These are phyloP conservation scores for Cacatua alba DNA, from an alignment of 2,113 vertebrate genomes.

Conservation along the genomic window DNA sequence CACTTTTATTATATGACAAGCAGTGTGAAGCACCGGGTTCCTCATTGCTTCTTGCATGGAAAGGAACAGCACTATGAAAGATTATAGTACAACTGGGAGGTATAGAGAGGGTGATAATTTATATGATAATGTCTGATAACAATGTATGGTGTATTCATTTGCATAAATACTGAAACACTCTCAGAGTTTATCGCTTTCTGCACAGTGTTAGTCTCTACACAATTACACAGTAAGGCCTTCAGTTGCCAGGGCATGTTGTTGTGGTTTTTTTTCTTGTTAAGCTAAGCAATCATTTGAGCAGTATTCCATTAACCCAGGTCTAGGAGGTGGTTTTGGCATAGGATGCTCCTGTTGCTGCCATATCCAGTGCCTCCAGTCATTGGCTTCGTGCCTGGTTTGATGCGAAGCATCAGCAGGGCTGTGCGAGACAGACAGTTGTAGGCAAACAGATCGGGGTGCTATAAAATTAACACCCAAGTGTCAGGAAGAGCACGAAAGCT, in stretches of 20 bases:
- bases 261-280: background rate
- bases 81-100: constrained; percentile 17
- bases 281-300: background rate
- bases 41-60: background rate
- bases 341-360: constrained; percentile 7
- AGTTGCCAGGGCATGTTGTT: background rate
- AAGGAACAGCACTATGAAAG: constrained; percentile 17
- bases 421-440: background rate
- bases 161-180: background rate
- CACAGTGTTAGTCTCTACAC: background rate
- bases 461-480: background rate
- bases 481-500: rapidly evolving
- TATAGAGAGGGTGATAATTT: constrained; percentile 19
- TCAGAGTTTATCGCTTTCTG: background rate
- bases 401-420: background rate
- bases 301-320: background rate
- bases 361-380: background rate
- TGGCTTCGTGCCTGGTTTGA: background rate
- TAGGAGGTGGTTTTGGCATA: background rate
- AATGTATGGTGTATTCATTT: constrained; percentile 14
- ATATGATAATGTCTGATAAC: constrained; percentile 13
- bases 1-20: background rate
- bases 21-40: background rate
- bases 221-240: background rate
- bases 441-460: background rate